A percentile compares a stretch with the other conserved stretches of the same genome.
Evolutionary conservation across 1,140 invertebrate genomes (phyloP).

Genomic region (Drosophila pruinosa): DNA sequence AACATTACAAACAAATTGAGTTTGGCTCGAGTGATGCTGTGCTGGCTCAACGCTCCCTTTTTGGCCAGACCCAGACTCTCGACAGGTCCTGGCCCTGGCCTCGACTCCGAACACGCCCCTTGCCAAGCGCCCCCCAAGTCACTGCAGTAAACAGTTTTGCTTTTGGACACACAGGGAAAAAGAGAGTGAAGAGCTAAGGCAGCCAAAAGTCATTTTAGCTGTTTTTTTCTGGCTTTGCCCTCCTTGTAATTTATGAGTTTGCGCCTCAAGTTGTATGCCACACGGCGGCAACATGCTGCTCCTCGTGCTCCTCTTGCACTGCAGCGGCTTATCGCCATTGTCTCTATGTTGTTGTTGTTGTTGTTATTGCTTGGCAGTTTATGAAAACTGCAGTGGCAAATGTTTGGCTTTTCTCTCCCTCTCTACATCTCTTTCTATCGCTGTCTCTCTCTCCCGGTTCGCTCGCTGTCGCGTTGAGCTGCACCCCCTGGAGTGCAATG

Average conservation of each 20-base stretch:
- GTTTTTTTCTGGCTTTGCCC: constrained; percentile 27
- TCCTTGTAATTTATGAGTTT: constrained; percentile 75
- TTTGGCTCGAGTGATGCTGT: constrained; percentile 67
- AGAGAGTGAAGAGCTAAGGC: neutral
- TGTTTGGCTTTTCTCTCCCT: constrained; percentile 47
- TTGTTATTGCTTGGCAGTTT: constrained; percentile 59
- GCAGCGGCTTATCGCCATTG: constrained; percentile 72
- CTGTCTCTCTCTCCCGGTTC: neutral
- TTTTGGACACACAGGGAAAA: constrained; percentile 56
- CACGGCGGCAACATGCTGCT: constrained; percentile 42
- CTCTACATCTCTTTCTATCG: neutral
- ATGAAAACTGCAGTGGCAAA: constrained; percentile 75
- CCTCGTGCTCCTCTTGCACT: constrained; percentile 13
- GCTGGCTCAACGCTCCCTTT: constrained; percentile 34
- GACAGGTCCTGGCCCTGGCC: neutral
- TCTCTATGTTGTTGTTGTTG: constrained; percentile 40
- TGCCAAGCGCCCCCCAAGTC: constrained; percentile 54
- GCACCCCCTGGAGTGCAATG: constrained; percentile 74
- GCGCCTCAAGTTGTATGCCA: constrained; percentile 74
- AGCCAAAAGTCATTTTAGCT: constrained; percentile 74
- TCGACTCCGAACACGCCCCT: constrained; percentile 59
- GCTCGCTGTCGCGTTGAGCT: constrained; percentile 11
- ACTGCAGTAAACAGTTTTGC: constrained; percentile 76
- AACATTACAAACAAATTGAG: constrained; percentile 69
- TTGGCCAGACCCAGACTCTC: constrained; percentile 41